These are phyloP conservation scores for Laspeyria flexula DNA, from an alignment of 2,888 invertebrate species.

Conservation along the genomic window DNA sequence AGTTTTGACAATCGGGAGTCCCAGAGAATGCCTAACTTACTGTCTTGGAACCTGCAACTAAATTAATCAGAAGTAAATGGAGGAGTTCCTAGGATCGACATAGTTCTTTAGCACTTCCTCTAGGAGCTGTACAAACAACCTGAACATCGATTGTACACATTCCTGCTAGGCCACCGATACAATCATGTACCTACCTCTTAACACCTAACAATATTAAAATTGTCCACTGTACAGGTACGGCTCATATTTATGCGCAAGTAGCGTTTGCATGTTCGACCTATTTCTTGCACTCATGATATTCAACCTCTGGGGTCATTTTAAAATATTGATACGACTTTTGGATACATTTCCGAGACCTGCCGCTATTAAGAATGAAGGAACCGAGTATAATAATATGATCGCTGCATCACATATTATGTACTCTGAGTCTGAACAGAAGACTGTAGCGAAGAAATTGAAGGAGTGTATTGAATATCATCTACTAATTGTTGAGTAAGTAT, in stretches of 20 bases:
- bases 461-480: slow-evolving; percentile 23
- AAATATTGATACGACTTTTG: slow-evolving; percentile 36
- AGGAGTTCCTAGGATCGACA: too few species aligned
- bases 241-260: slow-evolving; percentile 21
- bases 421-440: slow-evolving; percentile 25
- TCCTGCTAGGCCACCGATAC: too few species aligned
- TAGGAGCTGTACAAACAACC: too few species aligned
- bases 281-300: slow-evolving; percentile 41
- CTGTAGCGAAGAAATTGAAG: slow-evolving; percentile 19
- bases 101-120: too few species aligned
- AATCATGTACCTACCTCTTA: background rate
- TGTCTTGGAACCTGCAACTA: too few species aligned
- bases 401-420: slow-evolving; percentile 1
- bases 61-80: too few species aligned
- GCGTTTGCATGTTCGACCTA: slow-evolving; percentile 37
- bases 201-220: too few species aligned
- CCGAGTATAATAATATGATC: background rate
- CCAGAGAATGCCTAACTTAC: too few species aligned
- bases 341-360: slow-evolving; percentile 34
- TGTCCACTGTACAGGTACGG: slow-evolving; percentile 25
- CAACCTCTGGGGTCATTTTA: slow-evolving; percentile 44
- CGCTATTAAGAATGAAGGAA: background rate
- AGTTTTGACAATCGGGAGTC: too few species aligned
- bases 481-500: slow-evolving; percentile 5
- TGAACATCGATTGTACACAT: too few species aligned